These are phyloP conservation scores for Microcebus lehilahytsara DNA, from an alignment of 2,113 vertebrate species.

Conservation along the genomic window DNA sequence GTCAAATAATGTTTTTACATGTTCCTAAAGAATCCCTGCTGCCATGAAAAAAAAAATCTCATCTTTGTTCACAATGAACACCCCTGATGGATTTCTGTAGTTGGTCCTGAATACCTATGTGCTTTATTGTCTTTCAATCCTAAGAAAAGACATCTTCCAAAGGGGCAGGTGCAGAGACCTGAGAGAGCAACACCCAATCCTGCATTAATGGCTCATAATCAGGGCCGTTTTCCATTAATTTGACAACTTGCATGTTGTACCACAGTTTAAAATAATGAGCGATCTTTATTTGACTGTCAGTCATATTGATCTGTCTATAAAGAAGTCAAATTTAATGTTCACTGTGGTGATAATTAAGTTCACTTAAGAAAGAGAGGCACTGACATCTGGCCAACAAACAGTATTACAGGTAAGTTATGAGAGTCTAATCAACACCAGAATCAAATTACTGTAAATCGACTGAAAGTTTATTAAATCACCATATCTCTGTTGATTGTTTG, in stretches of 20 bases:
- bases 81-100: background rate
- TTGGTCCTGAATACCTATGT: background rate
- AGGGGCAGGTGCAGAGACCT: background rate
- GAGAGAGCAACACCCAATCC: background rate
- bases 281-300: conserved; percentile 69
- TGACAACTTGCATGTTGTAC: background rate
- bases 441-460: background rate
- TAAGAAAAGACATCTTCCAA: background rate
- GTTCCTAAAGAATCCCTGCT: background rate
- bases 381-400: background rate
- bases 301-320: conserved; percentile 72
- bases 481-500: background rate
- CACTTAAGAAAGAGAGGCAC: conserved; percentile 47
- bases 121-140: background rate
- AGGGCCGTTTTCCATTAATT: background rate
- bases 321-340: conserved; percentile 62
- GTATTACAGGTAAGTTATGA: background rate
- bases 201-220: background rate
- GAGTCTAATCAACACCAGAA: background rate
- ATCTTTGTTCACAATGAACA: background rate
- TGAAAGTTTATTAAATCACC: background rate
- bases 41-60: background rate
- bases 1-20: background rate
- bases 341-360: conserved; percentile 61
- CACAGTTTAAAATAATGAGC: conserved; percentile 58